Conservation (phyloP, 2,113 vertebrate genomes). For the Scartelaos histophorus region DNA sequence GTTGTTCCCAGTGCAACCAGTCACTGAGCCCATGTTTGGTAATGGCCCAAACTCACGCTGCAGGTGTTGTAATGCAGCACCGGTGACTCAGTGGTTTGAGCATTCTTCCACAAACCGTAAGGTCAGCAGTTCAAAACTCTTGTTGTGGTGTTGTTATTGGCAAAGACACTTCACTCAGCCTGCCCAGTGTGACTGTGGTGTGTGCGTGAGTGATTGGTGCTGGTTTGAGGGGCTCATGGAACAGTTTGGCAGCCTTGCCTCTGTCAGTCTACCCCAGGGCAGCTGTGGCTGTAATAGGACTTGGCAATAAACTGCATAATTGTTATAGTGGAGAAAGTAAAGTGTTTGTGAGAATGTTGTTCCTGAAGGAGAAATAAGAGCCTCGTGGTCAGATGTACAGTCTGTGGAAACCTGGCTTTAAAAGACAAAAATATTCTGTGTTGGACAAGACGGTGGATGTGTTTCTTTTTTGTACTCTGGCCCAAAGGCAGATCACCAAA, state of each 20-base stretch:
- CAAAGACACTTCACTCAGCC: too few species aligned
- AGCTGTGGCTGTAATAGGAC: too few species aligned
- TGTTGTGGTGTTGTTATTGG: too few species aligned
- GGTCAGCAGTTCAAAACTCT: too few species aligned
- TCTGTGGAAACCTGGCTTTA: not conserved
- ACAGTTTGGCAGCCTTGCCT: too few species aligned
- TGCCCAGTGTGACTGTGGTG: too few species aligned
- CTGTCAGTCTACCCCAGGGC: too few species aligned
- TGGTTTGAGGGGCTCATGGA: too few species aligned
- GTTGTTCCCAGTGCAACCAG: not conserved
- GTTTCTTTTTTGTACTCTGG: conserved; percentile 43
- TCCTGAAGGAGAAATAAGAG: not conserved
- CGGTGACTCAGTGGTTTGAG: not conserved
- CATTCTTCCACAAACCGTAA: not conserved
- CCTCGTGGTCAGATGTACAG: not conserved
- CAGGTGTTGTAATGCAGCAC: not conserved
- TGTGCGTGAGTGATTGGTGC: too few species aligned
- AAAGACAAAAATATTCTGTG: conserved; percentile 28
- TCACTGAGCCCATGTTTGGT: not conserved
- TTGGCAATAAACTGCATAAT: not conserved
- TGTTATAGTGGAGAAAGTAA: not conserved
- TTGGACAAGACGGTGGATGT: conserved; percentile 48
- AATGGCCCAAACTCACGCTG: not conserved
- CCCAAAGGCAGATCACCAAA: conserved; percentile 68
- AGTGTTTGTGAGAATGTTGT: not conserved